A percentile compares a stretch with the other conserved stretches of the same genome.
Conservation (phyloP, 2,797 vertebrate genomes). For the Lerista edwardsae region DNA sequence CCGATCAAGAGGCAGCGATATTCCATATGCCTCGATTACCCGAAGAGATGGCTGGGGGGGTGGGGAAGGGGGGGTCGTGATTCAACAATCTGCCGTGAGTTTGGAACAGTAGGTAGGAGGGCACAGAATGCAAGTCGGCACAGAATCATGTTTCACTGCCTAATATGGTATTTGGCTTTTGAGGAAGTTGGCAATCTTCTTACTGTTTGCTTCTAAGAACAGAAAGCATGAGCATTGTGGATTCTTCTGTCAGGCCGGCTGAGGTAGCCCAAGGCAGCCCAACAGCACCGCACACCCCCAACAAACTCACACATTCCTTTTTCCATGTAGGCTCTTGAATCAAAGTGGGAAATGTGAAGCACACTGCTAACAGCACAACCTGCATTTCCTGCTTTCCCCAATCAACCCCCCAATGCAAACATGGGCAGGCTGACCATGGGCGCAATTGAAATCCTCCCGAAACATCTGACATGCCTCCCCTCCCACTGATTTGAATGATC, state of each 20-base stretch:
- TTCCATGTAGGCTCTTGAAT: too few species aligned
- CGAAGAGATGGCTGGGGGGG: not conserved
- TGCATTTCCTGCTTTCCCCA: too few species aligned
- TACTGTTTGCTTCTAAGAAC: not conserved
- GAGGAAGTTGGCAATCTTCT: not conserved
- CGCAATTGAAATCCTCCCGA: not conserved
- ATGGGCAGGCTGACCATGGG: not conserved
- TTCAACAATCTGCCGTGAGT: conserved; percentile 22
- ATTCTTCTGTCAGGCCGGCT: too few species aligned
- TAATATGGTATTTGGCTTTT: not conserved
- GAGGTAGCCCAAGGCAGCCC: too few species aligned
- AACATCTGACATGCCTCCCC: not conserved
- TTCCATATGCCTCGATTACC: conserved; percentile 24
- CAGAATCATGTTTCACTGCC: not conserved
- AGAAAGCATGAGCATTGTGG: not conserved
- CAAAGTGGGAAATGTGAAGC: too few species aligned
- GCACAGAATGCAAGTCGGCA: not conserved
- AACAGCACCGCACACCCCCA: too few species aligned
- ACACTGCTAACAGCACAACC: too few species aligned
- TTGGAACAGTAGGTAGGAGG: conserved; percentile 10
- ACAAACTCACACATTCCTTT: too few species aligned
- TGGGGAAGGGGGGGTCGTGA: conserved; percentile 18
- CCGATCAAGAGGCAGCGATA: not conserved
- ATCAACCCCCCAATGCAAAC: too few species aligned
- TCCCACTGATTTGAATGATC: not conserved